Evolutionary conservation across 2,888 invertebrate genomes (phyloP).

Genomic region (Belgica antarctica): DNA sequence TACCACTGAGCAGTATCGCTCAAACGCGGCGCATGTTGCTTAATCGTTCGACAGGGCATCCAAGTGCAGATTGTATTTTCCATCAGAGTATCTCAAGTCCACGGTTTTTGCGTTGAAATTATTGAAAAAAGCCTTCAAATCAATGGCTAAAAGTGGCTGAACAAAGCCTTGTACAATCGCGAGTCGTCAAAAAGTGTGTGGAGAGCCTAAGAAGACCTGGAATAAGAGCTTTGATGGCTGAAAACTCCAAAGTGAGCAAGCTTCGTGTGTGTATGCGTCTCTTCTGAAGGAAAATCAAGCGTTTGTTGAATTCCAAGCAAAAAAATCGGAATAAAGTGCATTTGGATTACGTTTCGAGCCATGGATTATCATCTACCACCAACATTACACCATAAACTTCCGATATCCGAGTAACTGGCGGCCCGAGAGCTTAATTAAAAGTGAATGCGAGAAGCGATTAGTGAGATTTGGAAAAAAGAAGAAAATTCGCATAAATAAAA

Average conservation of each 20-base stretch:
- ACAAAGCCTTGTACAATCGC: too few relatives aligned
- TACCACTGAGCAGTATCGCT: too few relatives aligned
- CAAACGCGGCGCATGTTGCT: too few relatives aligned
- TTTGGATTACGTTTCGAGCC: constrained; percentile 10
- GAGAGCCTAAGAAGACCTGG: constrained; percentile 4
- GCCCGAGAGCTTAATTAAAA: constrained; percentile 25
- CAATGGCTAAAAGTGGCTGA: too few relatives aligned
- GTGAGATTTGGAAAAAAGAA: constrained; percentile 30
- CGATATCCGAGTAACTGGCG: too few relatives aligned
- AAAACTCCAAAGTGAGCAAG: constrained; percentile 12
- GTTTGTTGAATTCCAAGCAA: constrained; percentile 30
- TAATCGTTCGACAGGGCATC: too few relatives aligned
- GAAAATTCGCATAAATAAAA: constrained; percentile 42
- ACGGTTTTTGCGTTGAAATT: too few relatives aligned
- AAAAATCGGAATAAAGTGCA: constrained; percentile 13
- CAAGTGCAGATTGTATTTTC: too few relatives aligned
- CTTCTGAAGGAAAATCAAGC: constrained; percentile 25
- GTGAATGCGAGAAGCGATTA: constrained; percentile 15
- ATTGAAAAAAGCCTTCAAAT: too few relatives aligned
- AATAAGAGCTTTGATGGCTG: constrained; percentile 20
- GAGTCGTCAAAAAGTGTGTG: constrained; percentile 8
- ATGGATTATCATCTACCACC: constrained; percentile 38
- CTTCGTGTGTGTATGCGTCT: constrained; percentile 41
- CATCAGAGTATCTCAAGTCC: too few relatives aligned
- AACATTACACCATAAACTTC: constrained; percentile 34